Evolutionary conservation across 2,113 vertebrate genomes (phyloP), one percentile per base, ranked within the genome.

Genomic region (human (Homo sapiens)): DNA sequence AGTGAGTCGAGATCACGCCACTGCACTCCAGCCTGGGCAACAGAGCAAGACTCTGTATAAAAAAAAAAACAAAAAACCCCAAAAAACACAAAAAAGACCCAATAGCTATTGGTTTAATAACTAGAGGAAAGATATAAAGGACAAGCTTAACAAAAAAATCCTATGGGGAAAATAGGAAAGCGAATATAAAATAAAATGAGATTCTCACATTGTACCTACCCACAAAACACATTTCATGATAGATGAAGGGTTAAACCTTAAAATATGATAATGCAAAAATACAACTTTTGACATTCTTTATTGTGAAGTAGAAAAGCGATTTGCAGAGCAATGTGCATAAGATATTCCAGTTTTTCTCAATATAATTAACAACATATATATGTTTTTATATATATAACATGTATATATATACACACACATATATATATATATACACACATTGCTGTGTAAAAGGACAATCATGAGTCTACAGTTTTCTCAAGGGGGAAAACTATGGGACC

Each of bases 351-450:
- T 40, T 80, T 79, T 90, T 40, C 17, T 59, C 16, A 25, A 79
- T 12, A 38, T 79, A 90, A 80, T 52, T 10, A 86, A n/a, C 22
- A 22, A 52, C 48, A 72, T 57, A 72, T 72, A 30, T 55, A 52
- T 52, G 32, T 45, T 45, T 8, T 45, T 45, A 81, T 68, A 4
- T 70, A 55, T 40, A 23, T 52, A 64, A 55, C 6, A 55, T 55
- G 18, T 2, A 20, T 55, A 50, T 50, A 50, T 5, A 50, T 16
- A 6, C 1, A 52, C 1, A 18, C 0, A 52, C 1, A 52, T 0
- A 52, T 6, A 52, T 0, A 17, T 52, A 55, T 55, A 18, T 55
- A 55, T 55, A 55, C 2, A 55, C 7, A 70, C 38, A 70, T 25
- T 43, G 13, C 40, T 55, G 40, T 50, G 68, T 84, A 72, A 75